Percentiles rank a stretch among this genome's conserved stretches.
Evolutionary conservation across 2,113 vertebrate species (phyloP).

Genomic region (Mobula hypostoma): DNA sequence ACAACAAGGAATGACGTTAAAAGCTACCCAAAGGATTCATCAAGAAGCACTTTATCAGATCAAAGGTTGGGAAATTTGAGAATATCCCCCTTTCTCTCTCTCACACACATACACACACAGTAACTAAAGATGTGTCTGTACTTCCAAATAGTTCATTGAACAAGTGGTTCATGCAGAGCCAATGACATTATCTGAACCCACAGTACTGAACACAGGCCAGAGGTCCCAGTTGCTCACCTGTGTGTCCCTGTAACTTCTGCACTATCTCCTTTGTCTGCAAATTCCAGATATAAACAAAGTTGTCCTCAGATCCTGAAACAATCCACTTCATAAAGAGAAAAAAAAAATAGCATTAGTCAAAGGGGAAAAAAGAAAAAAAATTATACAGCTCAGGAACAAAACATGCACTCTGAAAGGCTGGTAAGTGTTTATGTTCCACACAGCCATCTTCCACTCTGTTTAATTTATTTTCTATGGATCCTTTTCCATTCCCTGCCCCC

Average conservation of each 20-base stretch:
- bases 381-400: background rate
- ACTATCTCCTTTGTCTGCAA: slow-evolving; percentile 98
- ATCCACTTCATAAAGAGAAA: slow-evolving; percentile 72
- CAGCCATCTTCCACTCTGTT: background rate
- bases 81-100: background rate
- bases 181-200: background rate
- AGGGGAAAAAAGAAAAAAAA: background rate
- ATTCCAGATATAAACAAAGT: slow-evolving; percentile 98
- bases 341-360: background rate
- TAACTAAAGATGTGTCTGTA: too few species aligned
- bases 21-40: background rate
- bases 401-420: background rate
- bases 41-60: background rate
- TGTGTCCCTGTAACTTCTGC: slow-evolving; percentile 96
- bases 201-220: background rate
- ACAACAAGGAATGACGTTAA: too few species aligned
- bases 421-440: background rate
- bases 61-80: background rate
- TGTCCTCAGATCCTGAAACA: slow-evolving; percentile 94
- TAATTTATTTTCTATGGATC: background rate
- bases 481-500: background rate
- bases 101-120: background rate
- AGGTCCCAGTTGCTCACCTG: slow-evolving; percentile 59
- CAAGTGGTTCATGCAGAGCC: background rate
- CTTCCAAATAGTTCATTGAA: background rate